phyloP scores from a whole-genome alignment of 2,113 vertebrate genomes.

The Otocyon megalotis region DNA sequence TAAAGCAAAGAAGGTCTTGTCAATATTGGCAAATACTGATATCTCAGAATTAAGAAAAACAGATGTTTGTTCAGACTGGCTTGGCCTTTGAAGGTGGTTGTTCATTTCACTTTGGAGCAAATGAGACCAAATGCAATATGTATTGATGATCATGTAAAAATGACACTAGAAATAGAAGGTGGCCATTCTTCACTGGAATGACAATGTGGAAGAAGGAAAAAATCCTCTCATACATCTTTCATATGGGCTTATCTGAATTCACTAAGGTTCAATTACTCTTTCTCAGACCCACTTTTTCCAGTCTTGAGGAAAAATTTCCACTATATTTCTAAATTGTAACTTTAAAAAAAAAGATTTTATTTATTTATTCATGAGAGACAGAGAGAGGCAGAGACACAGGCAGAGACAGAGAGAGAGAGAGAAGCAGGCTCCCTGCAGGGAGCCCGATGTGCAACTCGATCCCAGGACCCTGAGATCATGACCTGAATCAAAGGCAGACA shows the following conservation, averaged over 20 bases:
- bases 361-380: too few relatives aligned
- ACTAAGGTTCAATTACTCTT: neutral
- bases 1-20: neutral
- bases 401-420: too few relatives aligned
- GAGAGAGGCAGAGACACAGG: too few relatives aligned
- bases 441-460: too few relatives aligned
- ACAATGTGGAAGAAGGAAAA: neutral
- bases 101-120: neutral
- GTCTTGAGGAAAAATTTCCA: neutral
- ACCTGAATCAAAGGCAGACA: too few relatives aligned
- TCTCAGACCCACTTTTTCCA: neutral
- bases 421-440: too few relatives aligned
- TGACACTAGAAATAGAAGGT: neutral
- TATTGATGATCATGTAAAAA: neutral
- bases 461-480: too few relatives aligned
- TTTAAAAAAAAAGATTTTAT: neutral
- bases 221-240: neutral
- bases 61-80: neutral
- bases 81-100: neutral
- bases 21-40: neutral
- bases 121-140: neutral
- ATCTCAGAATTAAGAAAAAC: neutral
- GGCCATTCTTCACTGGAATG: neutral
- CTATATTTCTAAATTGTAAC: constrained; percentile 1
- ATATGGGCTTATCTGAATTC: neutral